Evolutionary conservation across 2,797 vertebrate species (phyloP), one percentile per base, ranked within the genome.

Genomic region (Cichlasoma orientale): DNA sequence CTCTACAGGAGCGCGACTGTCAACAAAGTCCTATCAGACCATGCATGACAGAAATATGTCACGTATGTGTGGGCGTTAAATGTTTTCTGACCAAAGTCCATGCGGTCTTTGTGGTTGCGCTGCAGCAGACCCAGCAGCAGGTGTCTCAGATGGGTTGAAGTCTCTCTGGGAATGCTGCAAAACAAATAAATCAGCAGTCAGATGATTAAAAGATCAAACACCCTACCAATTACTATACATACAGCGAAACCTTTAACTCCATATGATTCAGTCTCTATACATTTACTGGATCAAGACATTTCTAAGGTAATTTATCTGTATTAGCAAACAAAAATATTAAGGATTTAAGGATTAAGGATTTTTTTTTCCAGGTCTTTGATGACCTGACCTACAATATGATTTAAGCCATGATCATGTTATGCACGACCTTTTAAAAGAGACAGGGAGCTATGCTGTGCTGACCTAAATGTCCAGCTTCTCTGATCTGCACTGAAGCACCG

Each of bases 131-230:
- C 96, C 78, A 97, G 93, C 41, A 99, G 96, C 82, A 99, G 95
- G 78, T 98, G 97, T 82, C 97, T 96, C 89, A 99, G 89, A 63
- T 98, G 97, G 68, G 90, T 93, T 0, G 98, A 99, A 0, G 98
- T 99, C 94, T 99, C 98, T 92, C 98, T 96, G 56, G 98, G 98
- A 90, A 99, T 99, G 93, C 98, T 99, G 92, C 3, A 76, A 56
- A 56, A 78, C 38, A 82, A 72, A 71, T 25, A 72, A 86, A 1
- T 84, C 2, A 53, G 63, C 2, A 27, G 16, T 82, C 7, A 80
- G 21, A 56, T 14, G 23, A 47, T 27, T 47, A 47, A 47, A 27
- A 19, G 41, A 10, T 66, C 61, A 47, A 25, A 44, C 4, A 44
- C 4, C 38, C 38, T 8, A 56, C 69, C 16, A 18, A 10, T 25